Conservation (phyloP, 2,888 invertebrate species). For the Caenorhabditis sp. region DNA sequence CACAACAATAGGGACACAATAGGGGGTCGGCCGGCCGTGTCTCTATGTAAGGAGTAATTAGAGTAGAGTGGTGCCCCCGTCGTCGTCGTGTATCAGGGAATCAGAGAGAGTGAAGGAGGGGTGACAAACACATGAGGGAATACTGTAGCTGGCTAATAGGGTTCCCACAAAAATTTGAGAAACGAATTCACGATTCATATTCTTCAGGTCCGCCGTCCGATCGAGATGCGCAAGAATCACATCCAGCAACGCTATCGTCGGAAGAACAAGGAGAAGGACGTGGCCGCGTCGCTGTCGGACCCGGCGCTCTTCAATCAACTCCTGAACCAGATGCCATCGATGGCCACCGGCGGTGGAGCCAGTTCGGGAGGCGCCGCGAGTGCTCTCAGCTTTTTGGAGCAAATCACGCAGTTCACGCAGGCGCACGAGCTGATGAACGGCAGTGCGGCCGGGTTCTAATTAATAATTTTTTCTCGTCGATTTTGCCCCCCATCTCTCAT, state of each 20-base stretch:
- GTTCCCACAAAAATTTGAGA: background rate
- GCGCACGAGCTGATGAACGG: slow-evolving; percentile 51
- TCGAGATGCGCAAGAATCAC: slow-evolving; percentile 83
- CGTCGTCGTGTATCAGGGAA: slow-evolving; percentile 25
- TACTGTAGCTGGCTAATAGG: background rate
- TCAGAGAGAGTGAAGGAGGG: background rate
- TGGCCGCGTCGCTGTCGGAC: slow-evolving; percentile 2
- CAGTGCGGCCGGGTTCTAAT: slow-evolving; percentile 27
- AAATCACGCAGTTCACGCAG: slow-evolving; percentile 55
- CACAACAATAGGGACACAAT: slow-evolving; percentile 45
- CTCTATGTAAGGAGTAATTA: slow-evolving; percentile 9
- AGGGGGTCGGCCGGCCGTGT: no score
- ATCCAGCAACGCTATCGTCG: slow-evolving; percentile 83
- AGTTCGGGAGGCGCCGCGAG: background rate
- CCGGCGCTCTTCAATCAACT: slow-evolving; percentile 36
- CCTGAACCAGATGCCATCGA: slow-evolving; percentile 34
- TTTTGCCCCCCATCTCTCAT: background rate
- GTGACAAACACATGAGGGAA: background rate
- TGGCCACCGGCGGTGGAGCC: slow-evolving; percentile 11
- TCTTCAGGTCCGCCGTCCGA: slow-evolving; percentile 82
- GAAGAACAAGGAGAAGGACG: slow-evolving; percentile 71
- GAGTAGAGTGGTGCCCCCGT: slow-evolving; percentile 29
- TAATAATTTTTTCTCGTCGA: background rate
- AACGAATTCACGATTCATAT: background rate
- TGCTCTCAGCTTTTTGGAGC: slow-evolving; percentile 44